phyloP scores from a whole-genome alignment of 2,797 vertebrate genomes.

The Anguilla obscura region DNA sequence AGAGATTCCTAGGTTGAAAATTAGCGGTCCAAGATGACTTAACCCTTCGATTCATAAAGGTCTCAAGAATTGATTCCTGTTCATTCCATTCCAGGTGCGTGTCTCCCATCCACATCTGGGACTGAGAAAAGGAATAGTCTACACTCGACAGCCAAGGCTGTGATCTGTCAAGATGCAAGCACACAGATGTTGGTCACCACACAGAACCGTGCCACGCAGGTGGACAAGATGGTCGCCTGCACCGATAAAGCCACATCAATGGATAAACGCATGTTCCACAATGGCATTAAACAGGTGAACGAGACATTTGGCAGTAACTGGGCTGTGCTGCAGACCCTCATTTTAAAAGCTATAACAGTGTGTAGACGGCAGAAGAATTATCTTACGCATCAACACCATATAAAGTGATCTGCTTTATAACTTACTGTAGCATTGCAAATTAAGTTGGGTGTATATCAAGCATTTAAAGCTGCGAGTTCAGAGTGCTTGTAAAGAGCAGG shows the following conservation, averaged over 20 bases:
- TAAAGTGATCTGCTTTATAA: background rate
- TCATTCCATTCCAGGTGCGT: background rate
- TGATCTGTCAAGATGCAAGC: background rate
- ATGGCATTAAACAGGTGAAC: background rate
- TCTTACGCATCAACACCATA: too few relatives aligned
- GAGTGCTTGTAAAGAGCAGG: background rate
- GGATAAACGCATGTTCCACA: background rate
- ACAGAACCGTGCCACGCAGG: background rate
- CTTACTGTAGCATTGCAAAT: background rate
- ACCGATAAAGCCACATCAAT: background rate
- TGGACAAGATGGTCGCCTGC: background rate
- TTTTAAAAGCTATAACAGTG: background rate
- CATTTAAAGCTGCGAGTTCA: background rate
- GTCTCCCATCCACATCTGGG: background rate
- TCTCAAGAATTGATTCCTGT: background rate
- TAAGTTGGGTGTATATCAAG: background rate
- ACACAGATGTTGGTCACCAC: background rate
- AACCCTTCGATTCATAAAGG: too few relatives aligned
- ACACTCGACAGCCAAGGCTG: background rate
- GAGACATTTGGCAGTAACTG: background rate
- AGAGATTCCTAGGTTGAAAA: too few relatives aligned
- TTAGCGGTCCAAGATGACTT: too few relatives aligned
- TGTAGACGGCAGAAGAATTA: background rate
- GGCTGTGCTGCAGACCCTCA: background rate
- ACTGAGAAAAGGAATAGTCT: background rate